Conservation (phyloP, 1,140 invertebrate species). For the Saxidomus purpurata region DNA sequence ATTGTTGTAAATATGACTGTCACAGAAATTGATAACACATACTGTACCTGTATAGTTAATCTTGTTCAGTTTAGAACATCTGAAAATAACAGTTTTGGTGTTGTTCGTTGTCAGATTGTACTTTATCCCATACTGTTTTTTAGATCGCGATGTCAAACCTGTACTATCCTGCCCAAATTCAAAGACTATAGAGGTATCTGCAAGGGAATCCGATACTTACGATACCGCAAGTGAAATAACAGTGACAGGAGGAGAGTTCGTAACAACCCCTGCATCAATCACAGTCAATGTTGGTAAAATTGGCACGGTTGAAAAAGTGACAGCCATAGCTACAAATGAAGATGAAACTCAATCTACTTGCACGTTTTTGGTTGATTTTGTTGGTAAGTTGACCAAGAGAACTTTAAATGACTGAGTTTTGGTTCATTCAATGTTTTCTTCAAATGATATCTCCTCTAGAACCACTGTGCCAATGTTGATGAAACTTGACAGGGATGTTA, state of each 20-base stretch:
- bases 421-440: too few species aligned
- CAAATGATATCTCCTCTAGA: too few species aligned
- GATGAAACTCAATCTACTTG: background rate
- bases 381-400: conserved; percentile 6
- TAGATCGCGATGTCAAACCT: background rate
- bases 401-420: too few species aligned
- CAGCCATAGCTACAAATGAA: background rate
- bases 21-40: too few species aligned
- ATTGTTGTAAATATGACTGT: too few species aligned
- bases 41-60: too few species aligned
- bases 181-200: background rate
- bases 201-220: background rate
- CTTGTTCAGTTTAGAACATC: too few species aligned
- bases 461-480: too few species aligned
- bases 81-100: too few species aligned
- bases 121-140: too few species aligned
- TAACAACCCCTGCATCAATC: background rate
- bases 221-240: background rate
- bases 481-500: too few species aligned
- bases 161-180: background rate
- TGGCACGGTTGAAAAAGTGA: background rate
- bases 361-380: background rate
- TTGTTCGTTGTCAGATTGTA: too few species aligned
- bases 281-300: background rate
- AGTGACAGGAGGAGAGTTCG: background rate